These are phyloP conservation scores for Zhuqinia jingwanae DNA, from an alignment of 2,888 invertebrate species.

Conservation along the genomic window DNA sequence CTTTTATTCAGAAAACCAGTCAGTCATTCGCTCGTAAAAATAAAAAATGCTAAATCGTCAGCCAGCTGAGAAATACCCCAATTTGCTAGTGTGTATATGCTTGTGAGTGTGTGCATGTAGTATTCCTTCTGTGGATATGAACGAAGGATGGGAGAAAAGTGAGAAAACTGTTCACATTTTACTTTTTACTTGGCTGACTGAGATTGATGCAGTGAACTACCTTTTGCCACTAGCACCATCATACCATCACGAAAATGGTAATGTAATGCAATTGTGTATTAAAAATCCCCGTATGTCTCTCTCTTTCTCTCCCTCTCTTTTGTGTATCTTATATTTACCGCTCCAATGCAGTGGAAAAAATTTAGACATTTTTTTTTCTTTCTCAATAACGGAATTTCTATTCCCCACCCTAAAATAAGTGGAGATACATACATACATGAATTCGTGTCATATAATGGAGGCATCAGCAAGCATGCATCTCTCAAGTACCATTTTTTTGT, in stretches of 20 bases:
- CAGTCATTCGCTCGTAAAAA: conserved; percentile 25
- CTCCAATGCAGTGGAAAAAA: conserved; percentile 43
- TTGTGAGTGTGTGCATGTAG: neutral
- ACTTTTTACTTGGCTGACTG: conserved; percentile 47
- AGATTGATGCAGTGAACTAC: conserved; percentile 58
- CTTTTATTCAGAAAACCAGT: conserved; percentile 50
- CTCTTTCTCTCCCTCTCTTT: neutral
- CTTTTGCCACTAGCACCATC: conserved; percentile 2
- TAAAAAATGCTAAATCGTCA: conserved; percentile 49
- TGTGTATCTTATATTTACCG: conserved; percentile 12
- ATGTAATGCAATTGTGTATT: conserved; percentile 34
- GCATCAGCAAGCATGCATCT: neutral
- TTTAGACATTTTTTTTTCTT: too few relatives aligned
- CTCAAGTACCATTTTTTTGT: conserved; percentile 33
- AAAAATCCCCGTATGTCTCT: too few relatives aligned
- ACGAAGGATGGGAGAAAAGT: neutral
- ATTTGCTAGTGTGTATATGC: conserved; percentile 26
- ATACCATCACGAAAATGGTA: conserved; percentile 6
- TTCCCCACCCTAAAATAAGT: too few relatives aligned
- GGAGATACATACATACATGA: neutral
- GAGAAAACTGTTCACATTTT: conserved; percentile 4
- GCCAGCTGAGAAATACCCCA: conserved; percentile 67
- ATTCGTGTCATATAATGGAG: neutral
- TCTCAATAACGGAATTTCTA: too few relatives aligned
- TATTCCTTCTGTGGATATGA: conserved; percentile 54